A percentile compares a stretch with the other conserved stretches of the same genome.
These are phyloP conservation scores for Paratrypauchen microcephalus DNA, from an alignment of 2,797 vertebrate genomes.

Conservation along the genomic window DNA sequence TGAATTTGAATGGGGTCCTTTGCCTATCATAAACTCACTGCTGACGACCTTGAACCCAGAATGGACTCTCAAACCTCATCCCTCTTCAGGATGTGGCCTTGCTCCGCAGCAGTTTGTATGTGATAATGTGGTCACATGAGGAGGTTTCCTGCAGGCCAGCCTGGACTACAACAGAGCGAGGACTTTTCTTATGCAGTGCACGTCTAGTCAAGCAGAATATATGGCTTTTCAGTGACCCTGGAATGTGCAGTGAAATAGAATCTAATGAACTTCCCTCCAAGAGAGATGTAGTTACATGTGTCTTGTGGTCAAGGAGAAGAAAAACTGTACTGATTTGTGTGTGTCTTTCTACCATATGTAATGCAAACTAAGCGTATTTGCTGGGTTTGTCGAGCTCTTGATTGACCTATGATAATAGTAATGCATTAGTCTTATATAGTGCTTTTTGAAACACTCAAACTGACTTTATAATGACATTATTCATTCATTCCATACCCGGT, in stretches of 20 bases:
- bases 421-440: too few species aligned
- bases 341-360: background rate
- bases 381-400: background rate
- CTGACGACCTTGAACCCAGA: conserved; percentile 18
- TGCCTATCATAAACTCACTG: background rate
- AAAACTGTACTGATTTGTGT: background rate
- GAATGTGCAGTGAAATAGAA: conserved; percentile 33
- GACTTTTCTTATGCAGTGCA: conserved; percentile 51
- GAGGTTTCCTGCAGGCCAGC: conserved; percentile 32
- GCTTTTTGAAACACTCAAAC: too few species aligned
- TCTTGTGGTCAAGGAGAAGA: conserved; percentile 10
- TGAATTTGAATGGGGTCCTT: background rate
- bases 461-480: too few species aligned
- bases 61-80: conserved; percentile 17
- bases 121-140: conserved; percentile 27
- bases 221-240: conserved; percentile 35
- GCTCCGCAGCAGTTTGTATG: conserved; percentile 11
- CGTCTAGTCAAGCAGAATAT: conserved; percentile 38
- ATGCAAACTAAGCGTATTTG: background rate
- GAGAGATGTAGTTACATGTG: conserved; percentile 21
- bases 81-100: background rate
- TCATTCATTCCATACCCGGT: too few species aligned
- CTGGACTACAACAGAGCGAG: conserved; percentile 56
- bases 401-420: background rate
- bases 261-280: conserved; percentile 26